phyloP scores from a whole-genome alignment of 2,888 invertebrate species.

The Callosobruchus maculatus region DNA sequence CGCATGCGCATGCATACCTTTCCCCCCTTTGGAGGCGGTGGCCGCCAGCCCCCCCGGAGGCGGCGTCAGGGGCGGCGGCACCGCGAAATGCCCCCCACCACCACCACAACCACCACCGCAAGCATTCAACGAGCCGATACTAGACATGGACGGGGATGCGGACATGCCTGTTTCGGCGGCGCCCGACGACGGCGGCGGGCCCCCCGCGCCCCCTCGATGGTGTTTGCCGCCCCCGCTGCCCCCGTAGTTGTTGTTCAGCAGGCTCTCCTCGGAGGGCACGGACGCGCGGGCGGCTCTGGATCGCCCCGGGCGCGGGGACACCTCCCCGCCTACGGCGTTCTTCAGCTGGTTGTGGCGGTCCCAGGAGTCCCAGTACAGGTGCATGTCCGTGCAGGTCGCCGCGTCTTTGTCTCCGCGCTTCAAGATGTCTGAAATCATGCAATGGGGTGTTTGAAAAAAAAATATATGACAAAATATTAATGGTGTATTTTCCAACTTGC shows the following conservation, averaged over 20 bases:
- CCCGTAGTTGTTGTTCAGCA: conserved; percentile 49
- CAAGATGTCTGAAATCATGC: conserved; percentile 54
- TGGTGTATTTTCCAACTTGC: too few species aligned
- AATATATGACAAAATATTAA: too few species aligned
- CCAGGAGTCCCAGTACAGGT: conserved; percentile 94
- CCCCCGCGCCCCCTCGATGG: not conserved
- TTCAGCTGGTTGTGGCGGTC: conserved; percentile 61
- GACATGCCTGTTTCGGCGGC: conserved; percentile 46
- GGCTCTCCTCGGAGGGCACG: conserved; percentile 59
- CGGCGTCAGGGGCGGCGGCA: conserved; percentile 42
- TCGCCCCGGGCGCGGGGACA: conserved; percentile 52
- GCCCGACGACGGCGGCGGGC: too few species aligned
- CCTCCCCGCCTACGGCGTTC: conserved; percentile 46
- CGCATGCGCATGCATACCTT: conserved; percentile 40
- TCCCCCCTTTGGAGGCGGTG: conserved; percentile 40
- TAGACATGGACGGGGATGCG: conserved; percentile 54
- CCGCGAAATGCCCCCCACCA: conserved; percentile 17
- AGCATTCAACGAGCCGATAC: conserved; percentile 51
- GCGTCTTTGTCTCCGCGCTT: conserved; percentile 56
- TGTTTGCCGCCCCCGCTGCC: conserved; percentile 20
- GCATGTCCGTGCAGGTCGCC: conserved; percentile 55
- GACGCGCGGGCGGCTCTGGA: conserved; percentile 54
- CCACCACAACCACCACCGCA: too few species aligned
- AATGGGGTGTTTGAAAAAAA: too few species aligned
- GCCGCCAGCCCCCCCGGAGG: conserved; percentile 31